These are phyloP conservation scores for Scophthalmus maximus DNA, from an alignment of 2,113 vertebrate genomes.

Conservation along the genomic window DNA sequence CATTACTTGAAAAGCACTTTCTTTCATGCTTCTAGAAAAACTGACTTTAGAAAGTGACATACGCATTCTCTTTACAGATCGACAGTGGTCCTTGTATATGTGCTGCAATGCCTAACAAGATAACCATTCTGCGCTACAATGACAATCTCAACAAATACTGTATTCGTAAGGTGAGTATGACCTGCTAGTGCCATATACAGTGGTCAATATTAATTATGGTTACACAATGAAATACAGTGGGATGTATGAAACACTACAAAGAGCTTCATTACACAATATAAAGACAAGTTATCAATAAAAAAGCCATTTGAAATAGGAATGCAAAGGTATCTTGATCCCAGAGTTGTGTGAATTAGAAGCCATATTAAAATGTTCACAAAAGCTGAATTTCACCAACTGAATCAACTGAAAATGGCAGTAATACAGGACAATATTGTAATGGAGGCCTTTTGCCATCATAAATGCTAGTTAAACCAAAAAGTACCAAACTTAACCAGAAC, in stretches of 20 bases:
- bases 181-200: neutral
- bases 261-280: neutral
- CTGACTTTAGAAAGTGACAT: neutral
- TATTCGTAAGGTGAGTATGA: conserved; percentile 91
- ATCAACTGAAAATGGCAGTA: too few relatives aligned
- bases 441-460: too few relatives aligned
- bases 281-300: neutral
- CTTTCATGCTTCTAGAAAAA: too few relatives aligned
- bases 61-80: conserved; percentile 82
- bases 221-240: neutral
- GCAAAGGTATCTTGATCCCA: too few relatives aligned
- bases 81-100: conserved; percentile 96
- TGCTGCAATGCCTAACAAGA: conserved; percentile 96
- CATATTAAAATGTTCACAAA: too few relatives aligned
- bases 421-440: too few relatives aligned
- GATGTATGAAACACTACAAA: too few relatives aligned
- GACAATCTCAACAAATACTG: conserved; percentile 97
- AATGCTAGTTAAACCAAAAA: too few relatives aligned
- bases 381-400: too few relatives aligned
- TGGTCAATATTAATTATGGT: neutral
- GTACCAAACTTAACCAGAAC: neutral
- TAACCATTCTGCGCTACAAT: conserved; percentile 94
- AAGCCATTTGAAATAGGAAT: too few relatives aligned
- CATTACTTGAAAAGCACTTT: neutral
- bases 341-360: too few relatives aligned